phyloP scores from a whole-genome alignment of 2,797 vertebrate species.

The Acestrorhynchus altus region DNA sequence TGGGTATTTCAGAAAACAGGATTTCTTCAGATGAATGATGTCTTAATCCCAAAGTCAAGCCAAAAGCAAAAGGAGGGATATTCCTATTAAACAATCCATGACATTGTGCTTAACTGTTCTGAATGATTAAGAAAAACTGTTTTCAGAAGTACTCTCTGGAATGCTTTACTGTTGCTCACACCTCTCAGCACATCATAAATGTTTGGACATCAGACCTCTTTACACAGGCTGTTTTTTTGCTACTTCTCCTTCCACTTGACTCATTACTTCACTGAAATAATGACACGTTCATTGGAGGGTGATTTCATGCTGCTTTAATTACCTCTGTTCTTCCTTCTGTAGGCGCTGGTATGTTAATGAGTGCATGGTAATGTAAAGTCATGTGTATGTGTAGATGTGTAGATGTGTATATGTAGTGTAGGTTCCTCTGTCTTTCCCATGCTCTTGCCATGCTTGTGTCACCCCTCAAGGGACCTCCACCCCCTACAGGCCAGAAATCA shows the following conservation, averaged over 20 bases:
- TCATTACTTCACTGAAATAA: neutral
- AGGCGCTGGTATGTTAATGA: neutral
- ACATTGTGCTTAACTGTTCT: no score
- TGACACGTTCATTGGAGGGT: neutral
- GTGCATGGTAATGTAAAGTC: neutral
- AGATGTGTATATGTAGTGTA: conserved; percentile 24
- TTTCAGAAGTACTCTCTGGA: no score
- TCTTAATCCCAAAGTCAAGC: no score
- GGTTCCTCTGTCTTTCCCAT: conserved; percentile 76
- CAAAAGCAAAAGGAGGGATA: no score
- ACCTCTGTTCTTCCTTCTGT: neutral
- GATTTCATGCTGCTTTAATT: neutral
- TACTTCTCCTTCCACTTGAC: neutral
- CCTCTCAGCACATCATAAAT: no score
- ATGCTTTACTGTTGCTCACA: no score
- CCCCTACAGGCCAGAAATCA: conserved; percentile 67
- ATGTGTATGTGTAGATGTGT: conserved; percentile 12
- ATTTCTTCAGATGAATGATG: no score
- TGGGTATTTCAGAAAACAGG: no score
- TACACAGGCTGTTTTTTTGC: no score
- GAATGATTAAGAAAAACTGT: no score
- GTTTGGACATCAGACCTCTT: no score
- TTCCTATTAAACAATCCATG: no score
- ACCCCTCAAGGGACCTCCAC: conserved; percentile 57
- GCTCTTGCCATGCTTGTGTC: conserved; percentile 76